Conservation (phyloP, 1,140 invertebrate genomes). For the Caligus rogercresseyi region DNA sequence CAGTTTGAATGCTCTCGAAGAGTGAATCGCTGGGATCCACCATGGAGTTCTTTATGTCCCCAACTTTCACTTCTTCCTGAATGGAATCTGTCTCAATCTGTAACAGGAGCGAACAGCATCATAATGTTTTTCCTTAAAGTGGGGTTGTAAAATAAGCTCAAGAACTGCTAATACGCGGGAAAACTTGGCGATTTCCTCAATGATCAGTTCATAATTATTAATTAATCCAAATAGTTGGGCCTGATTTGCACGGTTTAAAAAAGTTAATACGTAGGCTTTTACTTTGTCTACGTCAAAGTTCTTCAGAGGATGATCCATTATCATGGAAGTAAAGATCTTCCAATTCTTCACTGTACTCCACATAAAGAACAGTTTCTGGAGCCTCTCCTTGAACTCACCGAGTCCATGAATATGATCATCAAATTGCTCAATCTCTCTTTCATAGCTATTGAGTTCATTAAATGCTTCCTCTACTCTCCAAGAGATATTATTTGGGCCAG, state of each 20-base stretch:
- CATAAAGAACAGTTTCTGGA: neutral
- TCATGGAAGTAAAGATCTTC: neutral
- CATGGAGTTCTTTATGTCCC: neutral
- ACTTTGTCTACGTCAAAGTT: neutral
- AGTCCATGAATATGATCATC: neutral
- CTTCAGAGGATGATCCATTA: neutral
- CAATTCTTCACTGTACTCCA: neutral
- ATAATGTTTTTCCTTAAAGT: neutral
- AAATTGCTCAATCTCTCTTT: neutral
- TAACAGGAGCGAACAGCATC: neutral
- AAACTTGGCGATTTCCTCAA: neutral
- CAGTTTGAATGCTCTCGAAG: neutral
- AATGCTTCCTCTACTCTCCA: neutral
- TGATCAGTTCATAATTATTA: neutral
- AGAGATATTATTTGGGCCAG: neutral
- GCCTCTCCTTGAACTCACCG: neutral
- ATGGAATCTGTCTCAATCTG: neutral
- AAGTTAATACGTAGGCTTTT: neutral
- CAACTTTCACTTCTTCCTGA: neutral
- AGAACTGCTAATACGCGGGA: neutral
- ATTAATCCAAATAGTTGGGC: neutral
- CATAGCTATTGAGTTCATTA: neutral
- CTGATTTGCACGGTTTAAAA: neutral
- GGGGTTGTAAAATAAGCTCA: neutral
- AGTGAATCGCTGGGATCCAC: neutral